Base-by-base conservation (phyloP, 2,113 vertebrate genomes). In the Sceloporus tristichus region DNA sequence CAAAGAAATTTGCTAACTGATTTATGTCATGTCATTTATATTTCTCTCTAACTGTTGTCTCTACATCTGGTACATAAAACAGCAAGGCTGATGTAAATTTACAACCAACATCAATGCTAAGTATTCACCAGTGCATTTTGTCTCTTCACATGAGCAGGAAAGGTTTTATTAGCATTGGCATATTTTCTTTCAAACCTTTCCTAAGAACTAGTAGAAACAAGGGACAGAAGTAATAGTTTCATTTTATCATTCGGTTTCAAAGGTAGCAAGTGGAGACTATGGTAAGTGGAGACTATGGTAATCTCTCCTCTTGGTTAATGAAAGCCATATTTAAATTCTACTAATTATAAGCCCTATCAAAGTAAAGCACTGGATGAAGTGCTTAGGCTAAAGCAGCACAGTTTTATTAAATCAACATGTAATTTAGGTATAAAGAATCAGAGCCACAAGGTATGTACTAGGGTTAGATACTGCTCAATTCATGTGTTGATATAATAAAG, bases 1-100 rank as follows among this genome's bases (percentile, higher is more conserved):
- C 73, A 82, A 59, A 70, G 42, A 25, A 89, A 85, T 85, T 85
- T 29, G 78, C 34, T 88, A 83, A 1, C 0, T 54, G 66, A 48
- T 27, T 88, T 79, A 65, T 66, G 62, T 85, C 76, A 91, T 82
- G 84, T 40, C 56, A 70, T 85, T 34, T 87, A 4, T 65, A 92
- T 82, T 76, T 56, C 14, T 1, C 56, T 90, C 83, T 78, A 66
- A 1, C 6, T 90, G 14, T 71, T 38, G 66, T 42, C 0, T 2
- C 13, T 29, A 1, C 66, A 89, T 23, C 0, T 87, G 42, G 8
- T 2, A 84, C 48, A 88, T 89, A 56, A 87, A 85, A 85, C 13
- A 0, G 5, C 25, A 42, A 16, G 9, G n/a, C 13, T 62, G 56
- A 76, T 82, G 87, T 87, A 1, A 48, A 5, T 38, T 0, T 83